Conservation (phyloP, 1,140 invertebrate species). For the Anastrepha obliqua region DNA sequence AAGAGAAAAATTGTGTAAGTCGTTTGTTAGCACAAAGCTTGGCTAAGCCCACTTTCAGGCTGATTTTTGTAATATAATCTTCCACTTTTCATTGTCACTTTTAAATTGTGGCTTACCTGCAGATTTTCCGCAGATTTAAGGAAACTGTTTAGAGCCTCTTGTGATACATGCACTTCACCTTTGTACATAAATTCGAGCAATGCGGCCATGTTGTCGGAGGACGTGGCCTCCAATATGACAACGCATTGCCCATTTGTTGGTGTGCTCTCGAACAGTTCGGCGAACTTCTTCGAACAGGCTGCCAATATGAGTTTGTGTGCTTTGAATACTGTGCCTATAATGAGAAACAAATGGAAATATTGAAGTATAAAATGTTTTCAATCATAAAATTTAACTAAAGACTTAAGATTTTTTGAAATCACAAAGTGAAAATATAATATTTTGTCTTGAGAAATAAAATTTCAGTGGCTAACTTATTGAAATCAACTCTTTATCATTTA, state of each 20-base stretch:
- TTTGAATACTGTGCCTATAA: slow-evolving; percentile 90
- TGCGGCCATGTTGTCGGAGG: slow-evolving; percentile 90
- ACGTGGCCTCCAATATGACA: slow-evolving; percentile 91
- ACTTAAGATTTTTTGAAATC: too few relatives aligned
- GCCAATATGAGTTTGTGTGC: slow-evolving; percentile 93
- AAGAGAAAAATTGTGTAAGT: neutral
- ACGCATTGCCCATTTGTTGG: slow-evolving; percentile 87
- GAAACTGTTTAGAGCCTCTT: slow-evolving; percentile 91
- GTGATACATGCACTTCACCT: slow-evolving; percentile 92
- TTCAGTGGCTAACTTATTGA: too few relatives aligned
- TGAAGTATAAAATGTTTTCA: neutral
- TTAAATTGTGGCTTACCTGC: slow-evolving; percentile 78
- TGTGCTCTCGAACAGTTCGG: slow-evolving; percentile 92
- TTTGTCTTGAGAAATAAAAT: too few relatives aligned
- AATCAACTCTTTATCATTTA: too few relatives aligned
- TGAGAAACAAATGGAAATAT: slow-evolving; percentile 57
- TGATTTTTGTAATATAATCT: too few relatives aligned
- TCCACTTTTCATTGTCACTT: neutral
- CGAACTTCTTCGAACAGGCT: slow-evolving; percentile 95
- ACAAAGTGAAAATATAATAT: too few relatives aligned
- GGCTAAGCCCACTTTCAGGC: too few relatives aligned
- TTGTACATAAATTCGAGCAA: slow-evolving; percentile 95
- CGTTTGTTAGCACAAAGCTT: too few relatives aligned
- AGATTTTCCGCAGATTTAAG: slow-evolving; percentile 92
- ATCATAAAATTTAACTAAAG: too few relatives aligned